A percentile compares a stretch with the other conserved stretches of the same genome.
Evolutionary conservation across 92 coral and sea anemone genomes (phyloP).

Genomic region (Galaxea fascicularis): DNA sequence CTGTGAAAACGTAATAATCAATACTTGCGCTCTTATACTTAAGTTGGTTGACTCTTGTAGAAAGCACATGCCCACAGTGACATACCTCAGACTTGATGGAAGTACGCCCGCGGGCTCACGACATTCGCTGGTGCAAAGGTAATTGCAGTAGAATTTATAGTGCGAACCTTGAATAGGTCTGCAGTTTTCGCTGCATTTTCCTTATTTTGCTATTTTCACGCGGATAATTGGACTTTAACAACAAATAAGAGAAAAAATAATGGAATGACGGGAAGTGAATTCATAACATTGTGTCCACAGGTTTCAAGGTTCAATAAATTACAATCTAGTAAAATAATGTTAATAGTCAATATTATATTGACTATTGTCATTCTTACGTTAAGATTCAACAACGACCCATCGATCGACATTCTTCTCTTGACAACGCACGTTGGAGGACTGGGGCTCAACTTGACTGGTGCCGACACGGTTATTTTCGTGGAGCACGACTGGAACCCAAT

Average conservation of each 20-base stretch:
- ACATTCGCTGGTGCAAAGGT: constrained; percentile 97
- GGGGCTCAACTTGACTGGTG: constrained; percentile 97
- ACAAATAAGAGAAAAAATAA: too few species aligned
- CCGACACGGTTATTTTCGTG: constrained; percentile 96
- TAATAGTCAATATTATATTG: too few species aligned
- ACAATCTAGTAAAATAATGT: too few species aligned
- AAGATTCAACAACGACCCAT: constrained; percentile 95
- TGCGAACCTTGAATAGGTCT: background rate
- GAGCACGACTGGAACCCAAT: constrained; percentile 99
- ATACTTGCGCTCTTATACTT: background rate
- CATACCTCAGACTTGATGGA: constrained; percentile 96
- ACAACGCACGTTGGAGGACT: constrained; percentile 99
- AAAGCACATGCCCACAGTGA: constrained; percentile 92
- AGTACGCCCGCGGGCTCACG: constrained; percentile 97
- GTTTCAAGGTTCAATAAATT: too few species aligned
- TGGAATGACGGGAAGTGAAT: background rate
- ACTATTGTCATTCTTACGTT: background rate
- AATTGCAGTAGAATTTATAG: background rate
- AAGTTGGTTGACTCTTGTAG: constrained; percentile 49
- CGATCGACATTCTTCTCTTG: constrained; percentile 89
- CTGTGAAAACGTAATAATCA: background rate
- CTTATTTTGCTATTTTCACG: background rate
- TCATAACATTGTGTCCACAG: background rate
- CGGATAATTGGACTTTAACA: background rate
- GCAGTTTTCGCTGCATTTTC: background rate